Conservation (phyloP, 2,113 vertebrate species). For the Tiliqua scincoides region DNA sequence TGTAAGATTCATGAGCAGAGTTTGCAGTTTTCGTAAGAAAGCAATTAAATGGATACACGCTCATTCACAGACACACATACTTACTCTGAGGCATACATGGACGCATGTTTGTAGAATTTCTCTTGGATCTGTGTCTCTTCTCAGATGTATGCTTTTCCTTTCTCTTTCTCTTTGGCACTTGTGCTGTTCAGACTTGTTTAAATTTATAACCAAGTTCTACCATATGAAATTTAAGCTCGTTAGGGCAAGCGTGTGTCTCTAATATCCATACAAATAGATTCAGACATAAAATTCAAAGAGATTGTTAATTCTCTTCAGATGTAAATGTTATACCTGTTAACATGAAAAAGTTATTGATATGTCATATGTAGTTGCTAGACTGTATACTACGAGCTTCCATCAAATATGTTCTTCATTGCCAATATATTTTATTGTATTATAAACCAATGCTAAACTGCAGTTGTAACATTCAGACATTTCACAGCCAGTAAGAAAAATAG, state of each 20-base stretch:
- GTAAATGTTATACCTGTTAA: background rate
- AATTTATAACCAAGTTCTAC: constrained; percentile 73
- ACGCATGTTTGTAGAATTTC: constrained; percentile 72
- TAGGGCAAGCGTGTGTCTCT: constrained; percentile 55
- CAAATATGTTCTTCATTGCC: background rate
- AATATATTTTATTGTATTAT: constrained; percentile 26
- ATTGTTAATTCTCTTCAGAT: background rate
- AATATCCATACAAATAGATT: constrained; percentile 14
- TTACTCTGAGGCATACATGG: constrained; percentile 51
- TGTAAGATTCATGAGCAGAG: constrained; percentile 64
- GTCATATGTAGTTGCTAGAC: background rate
- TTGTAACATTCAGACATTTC: constrained; percentile 18
- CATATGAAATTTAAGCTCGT: constrained; percentile 66
- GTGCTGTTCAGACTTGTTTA: constrained; percentile 69
- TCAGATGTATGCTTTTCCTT: constrained; percentile 67
- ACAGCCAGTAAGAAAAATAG: constrained; percentile 46
- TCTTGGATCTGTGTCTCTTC: constrained; percentile 71
- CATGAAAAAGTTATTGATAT: background rate
- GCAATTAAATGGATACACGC: constrained; percentile 40
- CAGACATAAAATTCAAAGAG: background rate
- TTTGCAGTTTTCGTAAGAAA: constrained; percentile 58
- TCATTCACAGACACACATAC: constrained; percentile 49
- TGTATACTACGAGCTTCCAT: background rate
- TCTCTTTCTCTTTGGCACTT: constrained; percentile 40
- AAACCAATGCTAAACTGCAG: constrained; percentile 47